Evolutionary conservation across 2,113 vertebrate species (phyloP).

Genomic region (Zosterops borbonicus): DNA sequence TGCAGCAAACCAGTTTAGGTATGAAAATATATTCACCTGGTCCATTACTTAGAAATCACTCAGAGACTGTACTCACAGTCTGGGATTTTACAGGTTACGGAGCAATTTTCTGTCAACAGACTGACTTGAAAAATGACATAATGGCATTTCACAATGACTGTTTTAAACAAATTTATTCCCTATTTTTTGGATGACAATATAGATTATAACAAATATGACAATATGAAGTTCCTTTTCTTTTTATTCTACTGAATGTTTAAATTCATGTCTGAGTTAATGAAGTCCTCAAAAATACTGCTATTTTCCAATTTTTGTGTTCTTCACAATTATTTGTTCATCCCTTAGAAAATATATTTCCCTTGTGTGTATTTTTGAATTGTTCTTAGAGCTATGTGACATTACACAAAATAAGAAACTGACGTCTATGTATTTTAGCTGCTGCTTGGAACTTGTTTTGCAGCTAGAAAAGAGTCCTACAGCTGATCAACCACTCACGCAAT

Average conservation of each 20-base stretch:
- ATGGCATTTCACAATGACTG: background rate
- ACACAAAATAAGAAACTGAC: background rate
- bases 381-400: background rate
- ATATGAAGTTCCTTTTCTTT: background rate
- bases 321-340: background rate
- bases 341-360: background rate
- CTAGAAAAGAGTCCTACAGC: background rate
- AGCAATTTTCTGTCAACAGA: background rate
- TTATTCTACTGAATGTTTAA: background rate
- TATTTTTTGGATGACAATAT: background rate
- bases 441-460: background rate
- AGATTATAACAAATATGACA: background rate
- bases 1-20: background rate
- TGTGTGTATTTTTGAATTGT: background rate
- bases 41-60: background rate
- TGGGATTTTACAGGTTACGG: background rate
- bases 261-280: background rate
- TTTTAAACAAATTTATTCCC: background rate
- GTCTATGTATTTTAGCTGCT: background rate
- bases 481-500: background rate
- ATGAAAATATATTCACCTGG: background rate
- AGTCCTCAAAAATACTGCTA: background rate
- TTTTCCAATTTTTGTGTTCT: background rate
- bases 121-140: background rate
- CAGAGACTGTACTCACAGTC: background rate